Percentiles rank a stretch among this genome's conserved stretches.
These are phyloP conservation scores for Drymonia ruficornis DNA, from an alignment of 2,888 invertebrate species.

Conservation along the genomic window DNA sequence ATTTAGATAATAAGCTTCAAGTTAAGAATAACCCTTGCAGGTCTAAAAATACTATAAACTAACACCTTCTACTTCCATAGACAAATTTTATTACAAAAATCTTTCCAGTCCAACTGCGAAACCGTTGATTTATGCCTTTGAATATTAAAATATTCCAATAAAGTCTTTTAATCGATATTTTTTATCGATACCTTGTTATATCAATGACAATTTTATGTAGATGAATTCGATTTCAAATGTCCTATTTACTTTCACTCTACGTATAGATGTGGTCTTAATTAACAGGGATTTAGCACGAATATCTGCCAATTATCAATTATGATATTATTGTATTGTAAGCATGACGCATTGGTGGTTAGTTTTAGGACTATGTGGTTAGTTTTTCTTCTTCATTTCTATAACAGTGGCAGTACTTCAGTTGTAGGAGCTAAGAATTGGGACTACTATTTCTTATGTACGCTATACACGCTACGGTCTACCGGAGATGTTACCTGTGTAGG, in stretches of 20 bases:
- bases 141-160: neutral
- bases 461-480: too few relatives aligned
- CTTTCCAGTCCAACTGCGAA: neutral
- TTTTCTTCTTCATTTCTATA: neutral
- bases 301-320: slow-evolving; percentile 35
- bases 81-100: slow-evolving; percentile 7
- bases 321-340: slow-evolving; percentile 2
- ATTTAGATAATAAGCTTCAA: neutral
- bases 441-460: too few relatives aligned
- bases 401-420: too few relatives aligned
- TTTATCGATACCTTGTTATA: slow-evolving; percentile 6
- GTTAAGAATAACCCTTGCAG: neutral
- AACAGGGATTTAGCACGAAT: slow-evolving; percentile 36
- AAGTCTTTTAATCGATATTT: slow-evolving; percentile 3
- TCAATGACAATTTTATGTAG: slow-evolving; percentile 7
- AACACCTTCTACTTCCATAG: slow-evolving; percentile 5
- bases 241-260: slow-evolving; percentile 11
- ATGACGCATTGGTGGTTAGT: neutral
- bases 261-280: slow-evolving; percentile 7
- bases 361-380: neutral
- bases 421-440: too few relatives aligned
- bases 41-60: slow-evolving; percentile 7
- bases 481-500: too few relatives aligned
- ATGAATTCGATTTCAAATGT: neutral
- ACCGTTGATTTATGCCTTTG: neutral